Conservation (phyloP, 2,113 vertebrate genomes). For the Aleadryas rufinucha region DNA sequence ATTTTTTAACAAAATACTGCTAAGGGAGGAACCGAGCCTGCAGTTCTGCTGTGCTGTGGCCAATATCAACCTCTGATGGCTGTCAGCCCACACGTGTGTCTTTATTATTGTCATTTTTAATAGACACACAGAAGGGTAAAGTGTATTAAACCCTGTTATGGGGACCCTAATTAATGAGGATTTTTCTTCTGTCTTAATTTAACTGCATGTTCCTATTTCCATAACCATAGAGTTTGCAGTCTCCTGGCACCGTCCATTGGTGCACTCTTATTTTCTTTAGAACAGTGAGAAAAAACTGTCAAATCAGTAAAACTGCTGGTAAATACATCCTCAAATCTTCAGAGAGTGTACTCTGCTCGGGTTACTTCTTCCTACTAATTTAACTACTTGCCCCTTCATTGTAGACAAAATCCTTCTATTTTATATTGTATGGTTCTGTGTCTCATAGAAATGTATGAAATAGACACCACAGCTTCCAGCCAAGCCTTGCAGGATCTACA, state of each 20-base stretch:
- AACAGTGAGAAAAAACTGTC: background rate
- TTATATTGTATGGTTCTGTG: background rate
- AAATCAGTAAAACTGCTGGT: background rate
- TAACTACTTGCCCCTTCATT: background rate
- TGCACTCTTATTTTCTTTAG: background rate
- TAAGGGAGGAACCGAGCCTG: background rate
- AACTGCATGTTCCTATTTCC: background rate
- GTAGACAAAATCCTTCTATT: background rate
- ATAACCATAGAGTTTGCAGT: background rate
- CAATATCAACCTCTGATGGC: background rate
- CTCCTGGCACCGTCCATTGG: background rate
- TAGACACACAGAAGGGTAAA: background rate
- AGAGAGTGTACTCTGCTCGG: background rate
- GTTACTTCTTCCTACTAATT: background rate
- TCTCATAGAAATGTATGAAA: background rate
- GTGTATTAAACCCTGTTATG: background rate
- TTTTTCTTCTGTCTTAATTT: background rate
- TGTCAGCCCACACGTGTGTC: background rate
- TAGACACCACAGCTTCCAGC: background rate
- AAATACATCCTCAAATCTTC: background rate
- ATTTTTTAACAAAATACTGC: slow-evolving; percentile 40
- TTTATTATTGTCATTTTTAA: background rate
- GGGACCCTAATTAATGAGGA: background rate
- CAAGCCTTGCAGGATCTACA: background rate
- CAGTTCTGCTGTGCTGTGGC: background rate